Evolutionary conservation across 2,113 vertebrate genomes (phyloP).

Genomic region (Ahaetulla prasina): DNA sequence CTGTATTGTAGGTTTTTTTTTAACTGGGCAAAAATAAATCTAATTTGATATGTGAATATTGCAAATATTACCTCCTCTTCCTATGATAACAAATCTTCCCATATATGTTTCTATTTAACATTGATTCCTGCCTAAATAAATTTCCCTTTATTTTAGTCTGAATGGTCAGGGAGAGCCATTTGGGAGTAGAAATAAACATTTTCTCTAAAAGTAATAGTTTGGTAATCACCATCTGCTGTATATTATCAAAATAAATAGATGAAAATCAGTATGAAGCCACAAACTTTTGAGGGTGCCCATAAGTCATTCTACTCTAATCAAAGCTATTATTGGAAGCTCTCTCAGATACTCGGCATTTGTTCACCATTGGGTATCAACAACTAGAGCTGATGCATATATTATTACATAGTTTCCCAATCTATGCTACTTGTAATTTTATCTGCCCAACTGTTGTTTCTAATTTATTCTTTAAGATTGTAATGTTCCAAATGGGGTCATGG

Average conservation of each 20-base stretch:
- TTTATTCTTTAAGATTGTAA: not conserved
- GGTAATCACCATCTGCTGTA: not conserved
- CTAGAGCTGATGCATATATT: constrained; percentile 4
- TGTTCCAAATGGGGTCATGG: constrained; percentile 6
- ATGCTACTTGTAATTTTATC: constrained; percentile 14
- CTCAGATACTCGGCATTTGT: constrained; percentile 7
- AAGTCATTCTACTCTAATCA: not conserved
- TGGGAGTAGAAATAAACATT: not conserved
- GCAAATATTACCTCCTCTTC: not conserved
- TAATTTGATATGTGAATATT: not conserved
- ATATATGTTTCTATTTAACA: not conserved
- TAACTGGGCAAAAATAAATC: not conserved
- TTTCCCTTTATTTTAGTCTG: not conserved
- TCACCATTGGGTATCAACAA: constrained; percentile 11
- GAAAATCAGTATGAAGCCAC: not conserved
- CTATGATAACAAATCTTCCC: not conserved
- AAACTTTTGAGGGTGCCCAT: not conserved
- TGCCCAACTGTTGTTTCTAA: not conserved
- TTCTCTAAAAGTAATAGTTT: not conserved
- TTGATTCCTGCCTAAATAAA: not conserved
- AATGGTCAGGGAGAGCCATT: not conserved
- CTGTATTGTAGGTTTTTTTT: not conserved
- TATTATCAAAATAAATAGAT: not conserved
- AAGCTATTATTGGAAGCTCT: constrained; percentile 22
- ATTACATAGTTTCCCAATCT: not conserved